Percentiles rank a stretch among this genome's conserved stretches.
Evolutionary conservation across 2,797 vertebrate genomes (phyloP).

Genomic region (Phaenicophaeus curvirostris): DNA sequence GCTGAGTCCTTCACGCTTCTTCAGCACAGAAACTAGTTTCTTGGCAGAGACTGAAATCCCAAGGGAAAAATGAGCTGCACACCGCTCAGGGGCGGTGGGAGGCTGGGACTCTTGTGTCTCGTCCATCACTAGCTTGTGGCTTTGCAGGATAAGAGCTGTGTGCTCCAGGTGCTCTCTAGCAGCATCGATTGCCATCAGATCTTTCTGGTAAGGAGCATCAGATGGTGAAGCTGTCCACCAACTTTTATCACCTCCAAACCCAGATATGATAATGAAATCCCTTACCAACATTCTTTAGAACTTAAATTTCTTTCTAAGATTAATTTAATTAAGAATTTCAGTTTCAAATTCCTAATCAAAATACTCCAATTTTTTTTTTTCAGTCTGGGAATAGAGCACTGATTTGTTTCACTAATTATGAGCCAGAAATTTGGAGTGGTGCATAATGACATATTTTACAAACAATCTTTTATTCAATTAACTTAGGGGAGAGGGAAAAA

Average conservation of each 20-base stretch:
- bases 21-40: background rate
- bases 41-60: background rate
- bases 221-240: background rate
- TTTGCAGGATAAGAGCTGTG: background rate
- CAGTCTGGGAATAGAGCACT: background rate
- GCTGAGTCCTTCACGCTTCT: background rate
- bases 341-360: background rate
- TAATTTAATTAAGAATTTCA: background rate
- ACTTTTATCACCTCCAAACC: background rate
- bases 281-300: background rate
- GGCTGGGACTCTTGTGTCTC: background rate
- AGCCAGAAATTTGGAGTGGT: background rate
- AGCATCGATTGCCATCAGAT: background rate
- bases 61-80: background rate
- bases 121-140: accelerated
- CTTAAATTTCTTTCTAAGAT: background rate
- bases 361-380: background rate
- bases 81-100: background rate
- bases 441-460: background rate
- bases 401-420: background rate
- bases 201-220: background rate
- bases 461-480: background rate
- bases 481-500: background rate
- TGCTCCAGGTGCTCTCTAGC: background rate
- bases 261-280: background rate